phyloP scores from a whole-genome alignment of 2,113 vertebrate genomes.

The Oryzias woworae region DNA sequence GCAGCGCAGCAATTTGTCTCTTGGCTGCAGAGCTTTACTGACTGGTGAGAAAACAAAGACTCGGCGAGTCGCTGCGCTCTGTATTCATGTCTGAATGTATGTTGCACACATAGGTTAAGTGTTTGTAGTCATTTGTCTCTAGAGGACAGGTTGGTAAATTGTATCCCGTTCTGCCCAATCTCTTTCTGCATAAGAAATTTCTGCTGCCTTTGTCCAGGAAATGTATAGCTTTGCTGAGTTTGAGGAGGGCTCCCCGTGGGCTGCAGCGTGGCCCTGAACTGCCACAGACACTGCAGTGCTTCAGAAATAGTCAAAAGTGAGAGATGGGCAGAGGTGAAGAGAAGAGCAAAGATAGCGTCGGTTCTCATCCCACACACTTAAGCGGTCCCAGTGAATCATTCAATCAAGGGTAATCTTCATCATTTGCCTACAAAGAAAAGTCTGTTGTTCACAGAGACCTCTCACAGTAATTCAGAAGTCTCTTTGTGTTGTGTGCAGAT shows the following conservation, averaged over 20 bases:
- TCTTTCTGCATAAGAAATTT: constrained; percentile 1
- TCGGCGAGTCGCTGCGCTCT: constrained; percentile 12
- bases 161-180: constrained; percentile 9
- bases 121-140: constrained; percentile 38
- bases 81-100: constrained; percentile 13
- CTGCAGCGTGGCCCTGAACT: constrained; percentile 54
- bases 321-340: constrained; percentile 52
- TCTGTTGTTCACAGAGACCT: constrained; percentile 18
- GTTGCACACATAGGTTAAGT: constrained; percentile 22
- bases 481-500: constrained; percentile 21
- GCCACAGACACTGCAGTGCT: constrained; percentile 64
- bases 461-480: constrained; percentile 10
- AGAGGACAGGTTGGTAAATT: constrained; percentile 17
- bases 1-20: constrained; percentile 66
- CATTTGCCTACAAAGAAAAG: constrained; percentile 41
- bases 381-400: constrained; percentile 68
- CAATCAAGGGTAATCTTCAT: constrained; percentile 58
- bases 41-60: constrained; percentile 47
- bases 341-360: constrained; percentile 72
- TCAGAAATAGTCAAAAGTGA: constrained; percentile 73
- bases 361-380: constrained; percentile 62
- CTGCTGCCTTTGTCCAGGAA: constrained; percentile 47
- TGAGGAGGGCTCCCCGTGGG: constrained; percentile 67
- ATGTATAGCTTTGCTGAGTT: constrained; percentile 65
- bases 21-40: constrained; percentile 37